A percentile compares a stretch with the other conserved stretches of the same genome.
Evolutionary conservation across 2,797 vertebrate species (phyloP).

Genomic region (Pseudochirops corinnae): DNA sequence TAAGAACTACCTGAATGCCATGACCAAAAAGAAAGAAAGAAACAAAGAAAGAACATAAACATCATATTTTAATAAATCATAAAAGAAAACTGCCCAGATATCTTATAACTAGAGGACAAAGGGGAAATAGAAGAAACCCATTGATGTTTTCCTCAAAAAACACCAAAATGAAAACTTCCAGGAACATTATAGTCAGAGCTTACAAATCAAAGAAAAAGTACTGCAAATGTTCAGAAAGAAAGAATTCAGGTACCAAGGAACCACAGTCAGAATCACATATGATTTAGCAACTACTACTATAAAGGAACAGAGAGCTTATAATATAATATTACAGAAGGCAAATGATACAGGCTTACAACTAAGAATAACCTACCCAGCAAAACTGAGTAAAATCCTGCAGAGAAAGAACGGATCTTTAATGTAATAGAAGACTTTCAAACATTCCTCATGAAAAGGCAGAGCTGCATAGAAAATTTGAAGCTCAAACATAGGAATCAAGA

Average conservation of each 20-base stretch:
- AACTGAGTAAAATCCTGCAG: not conserved
- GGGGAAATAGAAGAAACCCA: not conserved
- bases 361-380: not conserved
- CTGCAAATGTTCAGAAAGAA: not conserved
- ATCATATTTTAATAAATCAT: not conserved
- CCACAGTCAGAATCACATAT: not conserved
- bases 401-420: not conserved
- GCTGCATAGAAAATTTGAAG: not conserved
- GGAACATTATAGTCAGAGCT: not conserved
- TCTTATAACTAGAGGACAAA: not conserved
- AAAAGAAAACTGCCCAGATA: not conserved
- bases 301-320: not conserved
- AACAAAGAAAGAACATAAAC: not conserved
- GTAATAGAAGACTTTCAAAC: not conserved
- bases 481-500: not conserved
- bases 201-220: not conserved
- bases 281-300: not conserved
- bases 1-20: not conserved
- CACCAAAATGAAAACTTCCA: not conserved
- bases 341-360: not conserved
- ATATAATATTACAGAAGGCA: not conserved
- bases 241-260: not conserved
- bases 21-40: not conserved
- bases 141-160: not conserved
- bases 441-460: not conserved